Evolutionary conservation across 2,888 invertebrate species (phyloP).

Genomic region (Hybos culiciformis): DNA sequence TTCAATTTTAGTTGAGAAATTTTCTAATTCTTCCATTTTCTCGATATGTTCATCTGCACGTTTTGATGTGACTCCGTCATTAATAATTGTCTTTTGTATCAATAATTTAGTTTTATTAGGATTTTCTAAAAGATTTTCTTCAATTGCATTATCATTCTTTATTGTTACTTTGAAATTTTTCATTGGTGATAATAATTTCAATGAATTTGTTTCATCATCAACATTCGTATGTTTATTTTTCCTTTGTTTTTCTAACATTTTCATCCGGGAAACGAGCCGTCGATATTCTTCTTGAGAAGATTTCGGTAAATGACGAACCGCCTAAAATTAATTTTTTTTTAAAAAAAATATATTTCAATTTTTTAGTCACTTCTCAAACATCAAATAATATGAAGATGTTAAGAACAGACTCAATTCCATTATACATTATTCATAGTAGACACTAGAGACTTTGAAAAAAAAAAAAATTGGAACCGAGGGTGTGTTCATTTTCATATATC

Average conservation of each 20-base stretch:
- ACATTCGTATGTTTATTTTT: slow-evolving; percentile 10
- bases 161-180: neutral
- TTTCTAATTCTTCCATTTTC: slow-evolving; percentile 13
- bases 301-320: slow-evolving; percentile 32
- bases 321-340: slow-evolving; percentile 21
- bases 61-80: neutral
- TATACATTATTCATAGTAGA: no score
- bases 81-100: slow-evolving; percentile 1
- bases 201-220: slow-evolving; percentile 6
- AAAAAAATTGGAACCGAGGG: no score
- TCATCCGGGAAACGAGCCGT: slow-evolving; percentile 30
- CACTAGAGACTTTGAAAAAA: no score
- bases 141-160: neutral
- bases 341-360: slow-evolving; percentile 6
- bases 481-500: no score
- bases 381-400: no score
- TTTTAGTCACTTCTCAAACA: neutral
- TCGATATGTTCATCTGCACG: slow-evolving; percentile 5
- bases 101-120: neutral
- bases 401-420: no score
- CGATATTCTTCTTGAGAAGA: slow-evolving; percentile 33
- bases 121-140: neutral
- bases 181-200: neutral
- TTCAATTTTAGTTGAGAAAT: slow-evolving; percentile 6
- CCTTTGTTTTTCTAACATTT: slow-evolving; percentile 28